Evolutionary conservation across 2,797 vertebrate species (phyloP), one percentile per base, ranked within the genome.

Genomic region (Cyprinodon diabolis): DNA sequence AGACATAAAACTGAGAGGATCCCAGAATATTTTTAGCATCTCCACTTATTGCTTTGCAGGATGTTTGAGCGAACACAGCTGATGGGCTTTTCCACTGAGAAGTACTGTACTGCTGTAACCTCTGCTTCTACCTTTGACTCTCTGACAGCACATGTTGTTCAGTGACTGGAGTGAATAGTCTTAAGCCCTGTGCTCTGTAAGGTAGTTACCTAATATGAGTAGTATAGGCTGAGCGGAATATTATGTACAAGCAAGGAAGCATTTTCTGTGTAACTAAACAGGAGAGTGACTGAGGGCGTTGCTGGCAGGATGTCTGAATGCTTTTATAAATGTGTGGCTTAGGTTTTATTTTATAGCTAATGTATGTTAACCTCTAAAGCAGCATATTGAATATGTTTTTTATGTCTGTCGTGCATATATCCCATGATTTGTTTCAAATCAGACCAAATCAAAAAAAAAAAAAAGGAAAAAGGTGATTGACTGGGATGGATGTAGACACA

Each of bases 41-140:
- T 86, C 80, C 86, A 87, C 87, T 92, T 83, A 91, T 90, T 83
- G 86, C 87, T 89, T 84, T 89, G 52, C 85, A 90, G 81, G 87
- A 91, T 91, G 87, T 91, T 79, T 68, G 79, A 73, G 79, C 81
- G 84, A 80, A 72, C 77, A 82, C 48, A 40, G 66, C 77, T 74
- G 81, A 87, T 82, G 72, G 43, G 70, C 72, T 76, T 62, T 85
- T 71, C 82, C 84, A 77, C 74, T 86, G 82, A 82, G 85, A 89
- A 92, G 82, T 76, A 75, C 85, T 70, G 83, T 83, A 74, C 84
- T 86, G 85, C 81, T 76, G 79, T 84, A 84, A 87, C 82, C 84
- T 90, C 75, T 78, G 84, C 88, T 76, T 87, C 76, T 87, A 75
- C 76, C 67, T 79, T 80, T 68, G 78, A 87, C 68, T 76, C 80